A percentile compares a stretch with the other conserved stretches of the same genome.
phyloP scores from a whole-genome alignment of 1,140 invertebrate genomes.

The Drosophila ogumai region DNA sequence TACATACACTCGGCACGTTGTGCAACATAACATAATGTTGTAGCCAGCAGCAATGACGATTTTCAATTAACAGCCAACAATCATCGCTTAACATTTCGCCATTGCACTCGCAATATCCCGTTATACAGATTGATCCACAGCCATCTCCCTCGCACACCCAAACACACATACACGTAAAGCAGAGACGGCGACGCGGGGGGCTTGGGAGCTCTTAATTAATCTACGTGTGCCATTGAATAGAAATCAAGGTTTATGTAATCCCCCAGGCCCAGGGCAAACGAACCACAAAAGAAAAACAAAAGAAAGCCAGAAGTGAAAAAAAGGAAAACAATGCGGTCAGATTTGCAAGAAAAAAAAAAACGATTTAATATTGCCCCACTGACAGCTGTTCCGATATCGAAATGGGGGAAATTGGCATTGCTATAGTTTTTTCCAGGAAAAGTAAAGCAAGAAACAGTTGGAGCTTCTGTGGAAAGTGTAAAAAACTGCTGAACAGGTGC shows the following conservation, averaged over 20 bases:
- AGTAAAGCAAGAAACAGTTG: neutral
- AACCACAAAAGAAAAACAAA: constrained; percentile 7
- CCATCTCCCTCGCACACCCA: constrained; percentile 20
- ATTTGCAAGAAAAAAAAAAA: constrained; percentile 9
- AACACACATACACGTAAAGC: neutral
- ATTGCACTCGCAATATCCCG: constrained; percentile 47
- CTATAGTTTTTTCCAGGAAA: neutral
- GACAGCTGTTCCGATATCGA: constrained; percentile 23
- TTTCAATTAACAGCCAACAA: constrained; percentile 68
- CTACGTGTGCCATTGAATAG: constrained; percentile 48
- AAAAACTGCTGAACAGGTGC: neutral
- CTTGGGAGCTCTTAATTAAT: constrained; percentile 43
- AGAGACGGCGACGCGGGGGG: neutral
- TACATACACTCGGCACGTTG: constrained; percentile 36
- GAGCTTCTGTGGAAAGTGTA: neutral
- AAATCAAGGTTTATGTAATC: constrained; percentile 58
- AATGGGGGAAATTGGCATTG: constrained; percentile 1
- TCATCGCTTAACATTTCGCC: constrained; percentile 54
- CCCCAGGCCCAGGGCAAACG: constrained; percentile 18
- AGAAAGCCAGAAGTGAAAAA: constrained; percentile 5
- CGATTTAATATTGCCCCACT: constrained; percentile 7
- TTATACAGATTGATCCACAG: constrained; percentile 55
- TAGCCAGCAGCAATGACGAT: constrained; percentile 35
- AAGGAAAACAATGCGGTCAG: constrained; percentile 4
- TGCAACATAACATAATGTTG: constrained; percentile 78